phyloP scores from a whole-genome alignment of 1,140 invertebrate species.

The Euglossa dilemma region DNA sequence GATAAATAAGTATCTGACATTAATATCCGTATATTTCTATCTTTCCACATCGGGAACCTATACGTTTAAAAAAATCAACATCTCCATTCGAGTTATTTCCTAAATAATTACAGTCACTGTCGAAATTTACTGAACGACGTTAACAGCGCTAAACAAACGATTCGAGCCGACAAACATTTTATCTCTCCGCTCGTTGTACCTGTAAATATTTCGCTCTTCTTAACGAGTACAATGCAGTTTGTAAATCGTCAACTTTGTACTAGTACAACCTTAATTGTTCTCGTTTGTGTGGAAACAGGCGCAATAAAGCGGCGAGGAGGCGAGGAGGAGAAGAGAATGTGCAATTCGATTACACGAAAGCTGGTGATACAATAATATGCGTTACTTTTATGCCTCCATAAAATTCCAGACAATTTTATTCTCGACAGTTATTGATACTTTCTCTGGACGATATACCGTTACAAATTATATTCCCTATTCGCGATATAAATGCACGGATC shows the following conservation, averaged over 20 bases:
- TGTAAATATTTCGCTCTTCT: not conserved
- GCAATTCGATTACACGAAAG: constrained; percentile 8
- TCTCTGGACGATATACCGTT: not conserved
- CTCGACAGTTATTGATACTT: constrained; percentile 22
- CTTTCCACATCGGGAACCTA: too few species aligned
- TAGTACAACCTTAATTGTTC: not conserved
- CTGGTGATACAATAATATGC: not conserved
- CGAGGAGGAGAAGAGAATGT: not conserved
- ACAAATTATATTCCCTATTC: constrained; percentile 1
- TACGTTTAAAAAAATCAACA: too few species aligned
- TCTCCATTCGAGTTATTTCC: too few species aligned
- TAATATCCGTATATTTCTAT: too few species aligned
- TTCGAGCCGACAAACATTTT: too few species aligned
- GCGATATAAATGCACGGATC: too few species aligned
- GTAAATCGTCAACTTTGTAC: not conserved
- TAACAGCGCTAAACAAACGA: too few species aligned
- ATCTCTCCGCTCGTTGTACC: too few species aligned
- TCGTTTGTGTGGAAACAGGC: not conserved
- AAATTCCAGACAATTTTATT: constrained; percentile 7
- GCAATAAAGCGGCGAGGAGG: not conserved
- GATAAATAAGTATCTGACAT: too few species aligned
- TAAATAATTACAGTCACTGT: too few species aligned
- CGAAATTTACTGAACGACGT: too few species aligned
- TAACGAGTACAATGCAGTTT: not conserved
- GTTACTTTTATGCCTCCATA: constrained; percentile 18